phyloP scores from a whole-genome alignment of 2,888 invertebrate genomes.

The Orgyia antiqua region DNA sequence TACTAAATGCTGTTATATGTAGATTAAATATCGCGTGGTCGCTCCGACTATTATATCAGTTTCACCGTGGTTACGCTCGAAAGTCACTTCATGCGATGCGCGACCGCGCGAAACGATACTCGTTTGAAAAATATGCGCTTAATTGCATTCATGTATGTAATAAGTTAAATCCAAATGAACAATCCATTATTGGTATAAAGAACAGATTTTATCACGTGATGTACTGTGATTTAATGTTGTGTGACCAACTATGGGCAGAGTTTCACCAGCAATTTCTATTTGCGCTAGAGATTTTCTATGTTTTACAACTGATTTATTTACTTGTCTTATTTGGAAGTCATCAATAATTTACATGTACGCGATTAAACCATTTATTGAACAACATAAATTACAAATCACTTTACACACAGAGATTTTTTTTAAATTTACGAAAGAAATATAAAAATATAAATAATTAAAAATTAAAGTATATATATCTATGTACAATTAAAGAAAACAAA shows the following conservation, averaged over 20 bases:
- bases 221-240: conserved; percentile 23
- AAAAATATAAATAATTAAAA: no score
- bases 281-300: no score
- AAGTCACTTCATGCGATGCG: conserved; percentile 43
- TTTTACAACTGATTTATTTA: no score
- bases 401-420: no score
- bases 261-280: conserved; percentile 27
- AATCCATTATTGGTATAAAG: conserved; percentile 43
- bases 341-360: no score
- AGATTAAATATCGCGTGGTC: conserved; percentile 40
- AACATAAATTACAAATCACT: no score
- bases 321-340: no score
- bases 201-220: conserved; percentile 46
- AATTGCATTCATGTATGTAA: conserved; percentile 60
- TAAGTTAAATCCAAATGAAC: conserved; percentile 50
- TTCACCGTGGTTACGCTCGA: conserved; percentile 66
- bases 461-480: no score
- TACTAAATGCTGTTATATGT: no score
- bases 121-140: conserved; percentile 54
- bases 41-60: conserved; percentile 50
- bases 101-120: conserved; percentile 65
- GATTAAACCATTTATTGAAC: no score
- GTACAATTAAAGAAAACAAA: no score
- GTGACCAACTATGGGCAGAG: conserved; percentile 16
- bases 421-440: no score